Conservation (phyloP, 2,797 vertebrate genomes). For the Platalea minor region DNA sequence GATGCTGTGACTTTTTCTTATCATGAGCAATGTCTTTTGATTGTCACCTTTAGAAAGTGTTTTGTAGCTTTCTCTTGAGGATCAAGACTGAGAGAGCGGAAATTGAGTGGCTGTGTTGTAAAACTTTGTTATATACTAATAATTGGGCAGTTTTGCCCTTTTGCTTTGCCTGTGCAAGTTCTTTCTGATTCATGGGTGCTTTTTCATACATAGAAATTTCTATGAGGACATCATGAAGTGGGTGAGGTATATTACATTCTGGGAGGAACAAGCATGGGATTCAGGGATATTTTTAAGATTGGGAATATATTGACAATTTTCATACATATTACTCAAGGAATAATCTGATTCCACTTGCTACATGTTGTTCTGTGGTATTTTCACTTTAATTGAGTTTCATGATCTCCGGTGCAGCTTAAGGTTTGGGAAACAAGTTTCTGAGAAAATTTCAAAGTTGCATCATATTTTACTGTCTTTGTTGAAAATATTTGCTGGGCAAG, state of each 20-base stretch:
- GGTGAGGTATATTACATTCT: neutral
- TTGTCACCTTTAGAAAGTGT: neutral
- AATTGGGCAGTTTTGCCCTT: neutral
- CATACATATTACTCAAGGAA: neutral
- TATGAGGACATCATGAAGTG: neutral
- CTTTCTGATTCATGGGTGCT: neutral
- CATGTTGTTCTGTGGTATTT: neutral
- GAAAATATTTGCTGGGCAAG: neutral
- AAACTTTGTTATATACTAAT: neutral
- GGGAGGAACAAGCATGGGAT: neutral
- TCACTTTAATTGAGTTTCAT: neutral
- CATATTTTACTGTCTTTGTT: neutral
- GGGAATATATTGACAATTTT: neutral
- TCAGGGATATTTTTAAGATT: neutral
- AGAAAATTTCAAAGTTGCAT: neutral
- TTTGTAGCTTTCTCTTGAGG: neutral
- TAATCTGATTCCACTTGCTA: neutral
- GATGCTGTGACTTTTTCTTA: neutral
- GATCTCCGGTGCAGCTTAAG: neutral
- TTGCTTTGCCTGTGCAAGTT: neutral
- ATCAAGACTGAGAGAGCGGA: neutral
- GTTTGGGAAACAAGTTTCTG: neutral
- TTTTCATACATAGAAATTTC: neutral
- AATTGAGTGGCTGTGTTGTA: neutral
- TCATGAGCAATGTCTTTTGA: neutral